Conservation (phyloP, 2,113 vertebrate species). For the Tachuris rubrigastra region DNA sequence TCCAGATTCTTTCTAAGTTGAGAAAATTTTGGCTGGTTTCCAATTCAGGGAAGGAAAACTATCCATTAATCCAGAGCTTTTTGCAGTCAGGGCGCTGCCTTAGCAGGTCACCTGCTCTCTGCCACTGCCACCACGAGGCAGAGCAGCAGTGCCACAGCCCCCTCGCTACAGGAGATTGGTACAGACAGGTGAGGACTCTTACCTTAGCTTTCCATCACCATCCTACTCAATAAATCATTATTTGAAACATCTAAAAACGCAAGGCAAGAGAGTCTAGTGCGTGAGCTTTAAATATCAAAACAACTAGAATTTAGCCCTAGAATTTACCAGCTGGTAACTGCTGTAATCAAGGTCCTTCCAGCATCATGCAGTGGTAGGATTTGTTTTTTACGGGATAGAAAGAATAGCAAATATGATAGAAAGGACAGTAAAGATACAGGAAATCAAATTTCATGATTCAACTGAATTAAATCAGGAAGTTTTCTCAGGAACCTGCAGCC, state of each 20-base stretch:
- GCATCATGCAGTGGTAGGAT: not conserved
- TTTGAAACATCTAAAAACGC: not conserved
- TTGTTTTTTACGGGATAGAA: not conserved
- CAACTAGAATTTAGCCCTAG: not conserved
- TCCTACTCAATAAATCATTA: not conserved
- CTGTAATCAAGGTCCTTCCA: not conserved
- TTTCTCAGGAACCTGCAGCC: not conserved
- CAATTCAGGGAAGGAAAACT: not conserved
- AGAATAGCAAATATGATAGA: not conserved
- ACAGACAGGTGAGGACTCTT: not conserved
- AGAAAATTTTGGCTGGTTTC: not conserved
- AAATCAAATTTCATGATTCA: not conserved
- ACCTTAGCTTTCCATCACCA: not conserved
- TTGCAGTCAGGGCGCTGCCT: not conserved
- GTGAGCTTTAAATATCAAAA: fast-evolving
- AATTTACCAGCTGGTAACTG: not conserved
- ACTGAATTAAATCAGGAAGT: not conserved
- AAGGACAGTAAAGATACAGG: not conserved
- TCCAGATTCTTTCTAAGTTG: not conserved
- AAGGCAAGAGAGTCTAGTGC: not conserved
- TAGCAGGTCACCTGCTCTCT: fast-evolving
- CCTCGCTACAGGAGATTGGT: not conserved
- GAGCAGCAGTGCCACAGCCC: not conserved
- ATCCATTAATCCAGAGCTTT: not conserved
- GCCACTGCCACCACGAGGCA: not conserved